Evolutionary conservation across 2,113 vertebrate species (phyloP).

Genomic region (Actenoides lindsayi): DNA sequence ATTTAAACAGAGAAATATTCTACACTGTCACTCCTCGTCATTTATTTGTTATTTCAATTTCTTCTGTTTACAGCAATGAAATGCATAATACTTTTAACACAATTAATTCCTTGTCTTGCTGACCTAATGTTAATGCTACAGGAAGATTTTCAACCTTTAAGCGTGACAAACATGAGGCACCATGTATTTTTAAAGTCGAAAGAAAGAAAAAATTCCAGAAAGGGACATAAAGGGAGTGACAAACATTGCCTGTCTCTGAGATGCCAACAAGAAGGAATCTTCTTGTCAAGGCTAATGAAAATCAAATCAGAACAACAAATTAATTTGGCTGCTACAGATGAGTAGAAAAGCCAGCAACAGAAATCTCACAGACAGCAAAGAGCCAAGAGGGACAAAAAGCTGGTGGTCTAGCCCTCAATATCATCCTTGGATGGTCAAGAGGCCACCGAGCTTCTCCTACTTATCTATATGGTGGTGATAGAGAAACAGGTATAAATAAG

Average conservation of each 20-base stretch:
- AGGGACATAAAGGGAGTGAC: neutral
- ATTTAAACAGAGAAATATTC: neutral
- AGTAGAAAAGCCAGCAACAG: neutral
- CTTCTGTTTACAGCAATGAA: neutral
- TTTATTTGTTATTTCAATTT: neutral
- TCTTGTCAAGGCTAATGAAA: neutral
- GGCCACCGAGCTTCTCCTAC: neutral
- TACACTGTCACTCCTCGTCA: neutral
- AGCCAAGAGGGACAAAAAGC: neutral
- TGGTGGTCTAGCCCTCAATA: neutral
- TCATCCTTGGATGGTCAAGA: neutral
- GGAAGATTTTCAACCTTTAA: neutral
- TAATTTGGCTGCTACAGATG: neutral
- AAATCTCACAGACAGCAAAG: neutral
- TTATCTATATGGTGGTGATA: neutral
- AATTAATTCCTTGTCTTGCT: neutral
- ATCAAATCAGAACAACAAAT: neutral
- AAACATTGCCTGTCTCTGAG: neutral
- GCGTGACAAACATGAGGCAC: neutral
- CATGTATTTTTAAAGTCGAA: neutral
- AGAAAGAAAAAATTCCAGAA: neutral
- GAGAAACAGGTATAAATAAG: neutral
- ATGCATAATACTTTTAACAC: neutral
- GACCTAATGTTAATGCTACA: neutral
- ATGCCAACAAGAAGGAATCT: neutral